A percentile compares a stretch with the other conserved stretches of the same genome.
Evolutionary conservation across 2,113 vertebrate species (phyloP).

Genomic region (Tyto alba): DNA sequence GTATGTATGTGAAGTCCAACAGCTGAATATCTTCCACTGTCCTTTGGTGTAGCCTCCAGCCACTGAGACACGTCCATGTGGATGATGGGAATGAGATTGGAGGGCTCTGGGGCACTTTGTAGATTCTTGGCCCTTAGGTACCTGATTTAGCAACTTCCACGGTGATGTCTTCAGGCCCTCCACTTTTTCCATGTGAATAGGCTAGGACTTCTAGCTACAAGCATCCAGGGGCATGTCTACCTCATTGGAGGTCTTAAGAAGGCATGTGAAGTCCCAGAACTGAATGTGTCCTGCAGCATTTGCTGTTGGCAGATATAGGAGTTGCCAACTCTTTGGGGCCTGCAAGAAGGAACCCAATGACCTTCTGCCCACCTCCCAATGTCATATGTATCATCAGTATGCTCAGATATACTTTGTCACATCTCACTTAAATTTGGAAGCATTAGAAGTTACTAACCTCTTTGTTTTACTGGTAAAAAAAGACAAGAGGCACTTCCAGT

Average conservation of each 20-base stretch:
- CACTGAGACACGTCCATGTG: rapidly evolving
- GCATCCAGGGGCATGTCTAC: not conserved
- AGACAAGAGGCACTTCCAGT: not conserved
- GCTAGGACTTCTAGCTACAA: not conserved
- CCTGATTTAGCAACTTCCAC: not conserved
- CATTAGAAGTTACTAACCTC: not conserved
- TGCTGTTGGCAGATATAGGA: not conserved
- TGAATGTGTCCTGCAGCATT: not conserved
- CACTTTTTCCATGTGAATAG: not conserved
- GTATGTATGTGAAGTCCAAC: not conserved
- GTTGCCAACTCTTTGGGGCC: not conserved
- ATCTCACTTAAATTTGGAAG: not conserved
- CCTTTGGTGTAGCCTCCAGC: not conserved
- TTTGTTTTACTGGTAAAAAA: not conserved
- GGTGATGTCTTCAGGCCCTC: not conserved
- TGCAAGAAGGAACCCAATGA: not conserved
- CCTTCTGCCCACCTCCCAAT: not conserved
- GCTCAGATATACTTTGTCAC: not conserved
- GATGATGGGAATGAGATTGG: not conserved
- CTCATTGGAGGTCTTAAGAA: not conserved
- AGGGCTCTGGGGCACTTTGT: not conserved
- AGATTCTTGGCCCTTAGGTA: not conserved
- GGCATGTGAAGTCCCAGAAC: not conserved
- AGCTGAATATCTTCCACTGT: not conserved
- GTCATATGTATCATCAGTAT: not conserved